Evolutionary conservation across 2,797 vertebrate genomes (phyloP).

Genomic region (Enteromius treurensis): DNA sequence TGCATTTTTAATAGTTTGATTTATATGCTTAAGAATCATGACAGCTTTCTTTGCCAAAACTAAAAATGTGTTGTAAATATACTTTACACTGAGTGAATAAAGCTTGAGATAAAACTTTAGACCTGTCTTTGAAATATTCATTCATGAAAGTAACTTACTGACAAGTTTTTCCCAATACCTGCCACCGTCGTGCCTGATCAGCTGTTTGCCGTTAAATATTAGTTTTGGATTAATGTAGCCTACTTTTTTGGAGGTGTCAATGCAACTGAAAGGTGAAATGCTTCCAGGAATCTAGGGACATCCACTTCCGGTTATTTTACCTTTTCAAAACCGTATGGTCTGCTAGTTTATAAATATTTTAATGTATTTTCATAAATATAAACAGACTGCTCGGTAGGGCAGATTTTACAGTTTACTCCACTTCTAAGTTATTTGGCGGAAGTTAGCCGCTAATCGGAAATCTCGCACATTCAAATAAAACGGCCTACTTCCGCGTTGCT

Average conservation of each 20-base stretch:
- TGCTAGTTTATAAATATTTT: not conserved
- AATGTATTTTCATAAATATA: not conserved
- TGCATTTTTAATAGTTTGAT: conserved; percentile 38
- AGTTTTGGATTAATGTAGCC: not conserved
- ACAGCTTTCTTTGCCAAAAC: conserved; percentile 50
- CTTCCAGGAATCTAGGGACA: not conserved
- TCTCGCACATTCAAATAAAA: not conserved
- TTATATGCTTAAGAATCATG: conserved; percentile 32
- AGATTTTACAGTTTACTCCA: not conserved
- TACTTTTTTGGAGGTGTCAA: not conserved
- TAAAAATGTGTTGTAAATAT: conserved; percentile 55
- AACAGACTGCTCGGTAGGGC: not conserved
- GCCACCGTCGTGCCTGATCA: not conserved
- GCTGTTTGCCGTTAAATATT: too few species aligned
- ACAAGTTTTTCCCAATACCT: not conserved
- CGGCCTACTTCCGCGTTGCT: not conserved
- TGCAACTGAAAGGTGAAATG: not conserved
- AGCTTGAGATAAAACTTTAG: conserved; percentile 37
- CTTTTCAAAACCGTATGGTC: not conserved
- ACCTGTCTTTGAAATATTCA: not conserved
- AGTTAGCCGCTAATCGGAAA: not conserved
- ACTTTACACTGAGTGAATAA: conserved; percentile 47
- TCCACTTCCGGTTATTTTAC: not conserved
- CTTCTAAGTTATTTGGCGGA: not conserved
- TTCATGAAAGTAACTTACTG: not conserved